phyloP scores from a whole-genome alignment of 2,113 vertebrate genomes.

The Pseudopodoces humilis region DNA sequence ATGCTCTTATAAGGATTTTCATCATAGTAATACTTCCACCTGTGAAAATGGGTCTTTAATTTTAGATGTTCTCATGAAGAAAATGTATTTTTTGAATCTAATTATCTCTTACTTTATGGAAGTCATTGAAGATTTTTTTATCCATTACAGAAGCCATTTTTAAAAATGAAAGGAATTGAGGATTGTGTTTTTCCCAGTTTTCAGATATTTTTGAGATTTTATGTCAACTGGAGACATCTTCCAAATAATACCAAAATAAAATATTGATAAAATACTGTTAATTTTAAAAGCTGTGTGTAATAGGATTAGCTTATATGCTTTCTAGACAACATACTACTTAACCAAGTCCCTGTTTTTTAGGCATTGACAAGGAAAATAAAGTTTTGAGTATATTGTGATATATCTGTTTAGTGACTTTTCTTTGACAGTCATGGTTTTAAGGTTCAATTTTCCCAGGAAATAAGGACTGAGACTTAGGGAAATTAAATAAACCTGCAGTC shows the following conservation, averaged over 20 bases:
- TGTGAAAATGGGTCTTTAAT: neutral
- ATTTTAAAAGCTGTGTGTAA: neutral
- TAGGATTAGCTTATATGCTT: neutral
- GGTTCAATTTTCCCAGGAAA: neutral
- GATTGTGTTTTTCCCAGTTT: neutral
- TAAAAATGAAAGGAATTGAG: neutral
- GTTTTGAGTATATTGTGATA: neutral
- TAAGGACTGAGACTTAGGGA: neutral
- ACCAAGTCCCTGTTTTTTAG: neutral
- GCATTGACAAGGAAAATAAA: neutral
- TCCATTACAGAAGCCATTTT: neutral
- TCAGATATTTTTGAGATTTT: neutral
- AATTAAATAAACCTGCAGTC: neutral
- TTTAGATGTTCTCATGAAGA: neutral
- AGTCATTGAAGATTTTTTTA: neutral
- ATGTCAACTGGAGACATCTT: neutral
- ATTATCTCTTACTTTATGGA: neutral
- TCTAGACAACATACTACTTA: neutral
- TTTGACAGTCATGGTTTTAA: neutral
- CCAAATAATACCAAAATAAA: neutral
- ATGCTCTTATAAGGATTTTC: neutral
- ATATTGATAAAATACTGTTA: neutral
- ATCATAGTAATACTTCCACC: neutral
- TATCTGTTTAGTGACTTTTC: neutral
- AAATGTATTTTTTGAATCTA: neutral